These are phyloP conservation scores for Eilema griseolum DNA, from an alignment of 2,888 invertebrate genomes.

Conservation along the genomic window DNA sequence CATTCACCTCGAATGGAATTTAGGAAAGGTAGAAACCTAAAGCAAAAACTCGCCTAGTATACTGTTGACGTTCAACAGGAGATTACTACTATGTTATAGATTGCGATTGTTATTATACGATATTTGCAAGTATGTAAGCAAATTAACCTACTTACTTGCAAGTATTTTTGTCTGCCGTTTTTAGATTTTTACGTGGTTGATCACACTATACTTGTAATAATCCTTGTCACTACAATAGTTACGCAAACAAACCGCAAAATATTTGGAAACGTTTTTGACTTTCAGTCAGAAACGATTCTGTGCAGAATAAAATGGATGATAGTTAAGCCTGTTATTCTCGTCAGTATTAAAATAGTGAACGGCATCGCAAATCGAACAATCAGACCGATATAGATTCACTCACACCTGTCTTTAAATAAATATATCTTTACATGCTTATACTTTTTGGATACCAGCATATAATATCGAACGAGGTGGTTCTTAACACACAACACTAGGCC, in stretches of 20 bases:
- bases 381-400: conserved; percentile 22
- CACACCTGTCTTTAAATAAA: not conserved
- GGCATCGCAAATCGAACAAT: conserved; percentile 55
- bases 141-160: too few species aligned
- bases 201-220: not conserved
- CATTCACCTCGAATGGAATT: too few species aligned
- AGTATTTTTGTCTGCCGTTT: too few species aligned
- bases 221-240: not conserved
- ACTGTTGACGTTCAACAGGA: too few species aligned
- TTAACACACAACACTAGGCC: conserved; percentile 47
- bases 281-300: conserved; percentile 47
- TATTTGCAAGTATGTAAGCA: too few species aligned
- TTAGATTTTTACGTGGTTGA: not conserved
- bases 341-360: conserved; percentile 60
- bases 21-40: too few species aligned
- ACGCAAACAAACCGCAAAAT: not conserved
- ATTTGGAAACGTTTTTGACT: conserved; percentile 33
- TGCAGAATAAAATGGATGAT: conserved; percentile 57
- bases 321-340: conserved; percentile 58
- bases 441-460: conserved; percentile 31
- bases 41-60: too few species aligned
- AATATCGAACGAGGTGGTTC: conserved; percentile 44
- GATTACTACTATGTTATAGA: too few species aligned
- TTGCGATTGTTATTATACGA: too few species aligned
- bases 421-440: not conserved